Percentiles rank a stretch among this genome's conserved stretches.
phyloP scores from a whole-genome alignment of 2,888 invertebrate species.

The Hedychridium roseum region DNA sequence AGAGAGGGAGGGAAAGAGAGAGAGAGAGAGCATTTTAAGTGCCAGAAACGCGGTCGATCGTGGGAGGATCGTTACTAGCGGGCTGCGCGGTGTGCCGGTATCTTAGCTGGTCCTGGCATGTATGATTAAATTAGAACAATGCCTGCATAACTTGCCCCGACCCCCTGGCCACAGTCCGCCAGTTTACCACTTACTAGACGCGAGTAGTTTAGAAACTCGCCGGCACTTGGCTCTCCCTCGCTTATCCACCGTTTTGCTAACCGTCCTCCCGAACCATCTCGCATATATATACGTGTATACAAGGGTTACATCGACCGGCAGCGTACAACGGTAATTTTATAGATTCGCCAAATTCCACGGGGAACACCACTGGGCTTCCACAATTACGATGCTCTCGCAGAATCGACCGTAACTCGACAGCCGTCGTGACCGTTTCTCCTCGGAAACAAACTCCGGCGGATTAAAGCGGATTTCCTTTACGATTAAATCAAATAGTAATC shows the following conservation, averaged over 20 bases:
- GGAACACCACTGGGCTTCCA: too few species aligned
- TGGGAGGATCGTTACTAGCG: slow-evolving; percentile 26
- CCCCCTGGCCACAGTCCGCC: slow-evolving; percentile 15
- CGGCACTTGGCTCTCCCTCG: neutral
- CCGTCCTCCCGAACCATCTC: too few species aligned
- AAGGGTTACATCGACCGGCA: too few species aligned
- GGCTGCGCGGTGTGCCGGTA: slow-evolving; percentile 30
- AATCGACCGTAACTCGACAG: too few species aligned
- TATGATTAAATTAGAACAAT: slow-evolving; percentile 59
- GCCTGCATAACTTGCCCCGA: slow-evolving; percentile 44
- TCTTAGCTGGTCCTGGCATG: slow-evolving; percentile 45
- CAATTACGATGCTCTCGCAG: too few species aligned
- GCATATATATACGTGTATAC: too few species aligned
- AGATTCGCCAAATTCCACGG: too few species aligned
- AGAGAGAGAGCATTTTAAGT: slow-evolving; percentile 18
- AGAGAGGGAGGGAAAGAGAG: neutral
- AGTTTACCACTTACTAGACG: slow-evolving; percentile 44
- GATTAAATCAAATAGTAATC: too few species aligned
- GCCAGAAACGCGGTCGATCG: slow-evolving; percentile 23
- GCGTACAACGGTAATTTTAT: too few species aligned
- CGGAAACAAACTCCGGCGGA: too few species aligned
- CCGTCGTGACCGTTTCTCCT: too few species aligned
- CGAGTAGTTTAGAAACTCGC: slow-evolving; percentile 38
- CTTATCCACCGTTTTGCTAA: neutral
- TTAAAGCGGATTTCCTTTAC: too few species aligned